These are phyloP conservation scores for Melipona quadrifasciata DNA, from an alignment of 1,140 invertebrate species.

Conservation along the genomic window DNA sequence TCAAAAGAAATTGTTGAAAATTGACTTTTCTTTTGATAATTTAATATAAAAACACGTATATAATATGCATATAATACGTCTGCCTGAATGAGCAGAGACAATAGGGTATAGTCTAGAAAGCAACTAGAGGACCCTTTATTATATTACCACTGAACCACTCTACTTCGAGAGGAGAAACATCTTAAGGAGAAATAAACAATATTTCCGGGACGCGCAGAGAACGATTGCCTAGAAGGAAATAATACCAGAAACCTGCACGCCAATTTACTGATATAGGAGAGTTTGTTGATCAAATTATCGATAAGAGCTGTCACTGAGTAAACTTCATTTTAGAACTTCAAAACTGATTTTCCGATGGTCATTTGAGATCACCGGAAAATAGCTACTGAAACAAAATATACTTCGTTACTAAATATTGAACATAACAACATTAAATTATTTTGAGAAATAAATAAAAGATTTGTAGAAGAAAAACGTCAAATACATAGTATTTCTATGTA, in stretches of 20 bases:
- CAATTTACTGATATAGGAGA: neutral
- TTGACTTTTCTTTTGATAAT: neutral
- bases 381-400: neutral
- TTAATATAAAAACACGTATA: neutral
- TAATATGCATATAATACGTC: neutral
- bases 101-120: neutral
- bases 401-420: too few species aligned
- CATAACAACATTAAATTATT: too few species aligned
- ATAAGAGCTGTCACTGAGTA: neutral
- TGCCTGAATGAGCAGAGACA: neutral
- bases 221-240: neutral
- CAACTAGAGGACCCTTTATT: neutral
- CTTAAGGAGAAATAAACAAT: conserved; percentile 1
- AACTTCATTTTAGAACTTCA: neutral
- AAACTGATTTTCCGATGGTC: neutral
- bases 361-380: neutral
- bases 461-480: too few species aligned
- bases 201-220: neutral
- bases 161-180: neutral
- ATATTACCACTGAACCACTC: neutral
- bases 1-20: neutral
- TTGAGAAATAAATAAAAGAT: too few species aligned
- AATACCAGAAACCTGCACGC: neutral
- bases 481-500: too few species aligned
- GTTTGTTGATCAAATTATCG: conserved; percentile 2